phyloP scores from a whole-genome alignment of 1,140 invertebrate species.

The Phymastichus coffea region DNA sequence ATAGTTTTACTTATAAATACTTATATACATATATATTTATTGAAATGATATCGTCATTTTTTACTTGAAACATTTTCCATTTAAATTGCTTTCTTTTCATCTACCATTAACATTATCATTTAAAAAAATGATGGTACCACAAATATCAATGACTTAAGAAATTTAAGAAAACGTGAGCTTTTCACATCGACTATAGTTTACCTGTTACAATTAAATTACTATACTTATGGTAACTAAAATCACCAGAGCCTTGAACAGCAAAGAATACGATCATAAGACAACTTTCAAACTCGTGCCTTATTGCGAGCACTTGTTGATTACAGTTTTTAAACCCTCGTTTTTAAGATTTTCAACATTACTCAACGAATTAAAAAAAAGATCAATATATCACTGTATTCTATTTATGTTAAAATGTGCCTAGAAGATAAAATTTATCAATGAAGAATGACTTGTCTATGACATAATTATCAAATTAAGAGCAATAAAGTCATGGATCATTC shows the following conservation, averaged over 20 bases:
- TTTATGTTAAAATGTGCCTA: not conserved
- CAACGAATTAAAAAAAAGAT: slow-evolving; percentile 1
- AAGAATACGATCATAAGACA: slow-evolving; percentile 16
- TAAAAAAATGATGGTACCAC: slow-evolving; percentile 7
- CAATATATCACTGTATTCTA: not conserved
- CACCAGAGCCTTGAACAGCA: slow-evolving; percentile 17
- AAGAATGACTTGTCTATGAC: not conserved
- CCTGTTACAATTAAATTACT: slow-evolving; percentile 8
- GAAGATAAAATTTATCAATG: not conserved
- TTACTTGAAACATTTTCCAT: not conserved
- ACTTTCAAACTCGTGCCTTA: slow-evolving; percentile 18
- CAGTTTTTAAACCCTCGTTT: not conserved
- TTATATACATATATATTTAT: slow-evolving; percentile 19
- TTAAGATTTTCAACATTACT: not conserved
- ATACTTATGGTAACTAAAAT: not conserved
- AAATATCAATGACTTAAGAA: slow-evolving; percentile 1
- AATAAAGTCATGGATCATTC: not conserved
- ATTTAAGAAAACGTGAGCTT: slow-evolving; percentile 3
- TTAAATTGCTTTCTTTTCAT: not conserved
- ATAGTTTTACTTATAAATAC: slow-evolving; percentile 1
- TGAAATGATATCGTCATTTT: slow-evolving; percentile 15
- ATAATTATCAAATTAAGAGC: not conserved
- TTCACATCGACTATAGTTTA: slow-evolving; percentile 20
- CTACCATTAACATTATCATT: not conserved
- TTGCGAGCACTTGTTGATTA: slow-evolving; percentile 9